phyloP scores from a whole-genome alignment of 2,113 vertebrate species.

The Condylura cristata region DNA sequence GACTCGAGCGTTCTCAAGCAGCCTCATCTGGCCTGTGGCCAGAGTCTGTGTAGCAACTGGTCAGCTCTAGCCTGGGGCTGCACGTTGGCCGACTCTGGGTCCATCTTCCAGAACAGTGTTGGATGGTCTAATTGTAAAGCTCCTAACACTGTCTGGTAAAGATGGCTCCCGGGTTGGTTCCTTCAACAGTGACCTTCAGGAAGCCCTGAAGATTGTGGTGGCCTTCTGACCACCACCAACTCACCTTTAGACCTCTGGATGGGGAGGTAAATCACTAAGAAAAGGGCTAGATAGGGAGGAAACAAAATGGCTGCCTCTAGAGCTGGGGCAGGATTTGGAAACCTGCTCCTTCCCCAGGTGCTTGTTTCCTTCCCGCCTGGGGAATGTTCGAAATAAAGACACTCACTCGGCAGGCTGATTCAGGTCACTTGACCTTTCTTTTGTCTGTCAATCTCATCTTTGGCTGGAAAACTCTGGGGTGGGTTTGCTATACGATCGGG shows the following conservation, averaged over 20 bases:
- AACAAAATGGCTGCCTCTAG: slow-evolving; percentile 78
- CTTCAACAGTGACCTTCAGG: slow-evolving; percentile 64
- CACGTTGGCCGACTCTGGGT: slow-evolving; percentile 64
- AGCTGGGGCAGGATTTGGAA: slow-evolving; percentile 6
- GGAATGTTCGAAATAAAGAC: neutral
- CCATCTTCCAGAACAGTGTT: slow-evolving; percentile 83
- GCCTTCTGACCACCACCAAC: neutral
- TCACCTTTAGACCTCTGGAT: slow-evolving; percentile 36
- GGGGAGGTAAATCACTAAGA: slow-evolving; percentile 11
- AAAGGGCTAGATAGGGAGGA: slow-evolving; percentile 58
- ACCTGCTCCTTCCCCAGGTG: neutral
- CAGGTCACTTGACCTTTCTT: neutral
- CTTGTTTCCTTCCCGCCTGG: neutral
- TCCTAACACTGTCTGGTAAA: slow-evolving; percentile 84
- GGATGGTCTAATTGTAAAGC: slow-evolving; percentile 69
- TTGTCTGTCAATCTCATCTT: neutral
- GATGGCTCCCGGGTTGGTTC: slow-evolving; percentile 75
- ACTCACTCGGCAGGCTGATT: neutral
- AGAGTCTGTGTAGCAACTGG: neutral
- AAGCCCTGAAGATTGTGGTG: slow-evolving; percentile 44
- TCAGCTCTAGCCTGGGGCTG: neutral
- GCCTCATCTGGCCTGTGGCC: neutral
- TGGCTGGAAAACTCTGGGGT: neutral
- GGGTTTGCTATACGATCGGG: neutral
- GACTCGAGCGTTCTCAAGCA: neutral